Conservation (phyloP, 2,888 invertebrate species). For the Poecilus cupreus region DNA sequence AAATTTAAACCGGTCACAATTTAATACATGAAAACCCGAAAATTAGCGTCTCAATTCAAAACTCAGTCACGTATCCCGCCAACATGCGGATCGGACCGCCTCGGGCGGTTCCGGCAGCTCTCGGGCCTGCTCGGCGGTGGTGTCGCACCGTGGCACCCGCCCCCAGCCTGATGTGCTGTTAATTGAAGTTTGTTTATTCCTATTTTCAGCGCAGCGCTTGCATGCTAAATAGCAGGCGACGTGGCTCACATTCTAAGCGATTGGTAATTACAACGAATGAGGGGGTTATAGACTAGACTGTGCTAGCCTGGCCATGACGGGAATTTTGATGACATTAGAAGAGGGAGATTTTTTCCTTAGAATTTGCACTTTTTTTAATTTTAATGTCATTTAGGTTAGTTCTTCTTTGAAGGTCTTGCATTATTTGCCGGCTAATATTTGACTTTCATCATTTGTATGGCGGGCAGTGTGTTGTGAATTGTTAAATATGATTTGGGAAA, state of each 20-base stretch:
- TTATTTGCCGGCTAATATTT: no score
- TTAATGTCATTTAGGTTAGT: no score
- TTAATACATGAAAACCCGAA: conserved; percentile 54
- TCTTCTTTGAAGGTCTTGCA: no score
- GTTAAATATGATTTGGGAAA: no score
- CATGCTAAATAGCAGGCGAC: conserved; percentile 47
- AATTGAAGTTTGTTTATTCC: conserved; percentile 71
- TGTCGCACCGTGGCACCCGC: background rate
- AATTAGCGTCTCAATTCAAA: conserved; percentile 46
- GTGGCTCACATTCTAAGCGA: conserved; percentile 51
- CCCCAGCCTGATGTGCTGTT: conserved; percentile 69
- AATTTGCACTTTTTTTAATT: background rate
- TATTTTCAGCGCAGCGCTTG: conserved; percentile 64
- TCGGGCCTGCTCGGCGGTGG: background rate
- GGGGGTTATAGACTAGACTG: conserved; percentile 36
- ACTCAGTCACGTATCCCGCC: conserved; percentile 6
- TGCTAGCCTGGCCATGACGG: background rate
- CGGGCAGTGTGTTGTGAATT: no score
- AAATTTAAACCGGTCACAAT: conserved; percentile 45
- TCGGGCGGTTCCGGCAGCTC: background rate
- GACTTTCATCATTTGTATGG: no score
- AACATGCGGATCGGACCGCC: background rate
- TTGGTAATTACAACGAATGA: conserved; percentile 48
- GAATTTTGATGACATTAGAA: conserved; percentile 27
- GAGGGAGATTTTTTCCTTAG: conserved; percentile 9